Percentiles rank a stretch among this genome's conserved stretches.
Evolutionary conservation across 2,113 vertebrate genomes (phyloP).

Genomic region (Uria lomvia): DNA sequence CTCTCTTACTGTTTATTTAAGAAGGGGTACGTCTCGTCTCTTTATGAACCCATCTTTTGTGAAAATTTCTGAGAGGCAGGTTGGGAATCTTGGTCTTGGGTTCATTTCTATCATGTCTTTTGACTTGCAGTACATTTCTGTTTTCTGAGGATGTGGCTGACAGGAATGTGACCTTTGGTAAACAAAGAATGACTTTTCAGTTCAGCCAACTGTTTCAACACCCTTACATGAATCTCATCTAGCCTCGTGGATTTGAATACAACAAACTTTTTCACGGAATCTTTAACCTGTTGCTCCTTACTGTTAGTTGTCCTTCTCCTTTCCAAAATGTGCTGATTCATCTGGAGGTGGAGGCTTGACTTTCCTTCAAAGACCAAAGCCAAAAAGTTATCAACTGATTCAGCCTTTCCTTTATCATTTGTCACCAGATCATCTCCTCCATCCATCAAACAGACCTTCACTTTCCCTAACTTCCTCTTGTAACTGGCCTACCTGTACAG

Average conservation of each 20-base stretch:
- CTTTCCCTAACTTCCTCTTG: neutral
- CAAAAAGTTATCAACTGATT: neutral
- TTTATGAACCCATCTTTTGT: neutral
- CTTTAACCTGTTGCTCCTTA: neutral
- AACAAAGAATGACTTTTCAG: neutral
- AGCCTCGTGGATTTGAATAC: neutral
- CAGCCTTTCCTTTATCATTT: neutral
- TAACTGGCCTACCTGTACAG: neutral
- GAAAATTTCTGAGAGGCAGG: neutral
- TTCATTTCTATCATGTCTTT: neutral
- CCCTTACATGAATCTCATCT: neutral
- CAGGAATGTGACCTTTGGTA: neutral
- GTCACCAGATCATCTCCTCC: neutral
- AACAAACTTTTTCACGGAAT: neutral
- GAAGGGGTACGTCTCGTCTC: fast-evolving
- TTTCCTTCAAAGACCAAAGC: neutral
- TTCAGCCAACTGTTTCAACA: neutral
- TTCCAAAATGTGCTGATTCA: neutral
- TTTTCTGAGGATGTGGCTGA: neutral
- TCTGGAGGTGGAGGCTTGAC: neutral
- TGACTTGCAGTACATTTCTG: neutral
- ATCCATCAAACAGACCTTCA: neutral
- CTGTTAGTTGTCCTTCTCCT: neutral
- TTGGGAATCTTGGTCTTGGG: neutral
- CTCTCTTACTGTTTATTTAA: neutral